These are phyloP conservation scores for Hypotaenidia philippensis DNA, from an alignment of 2,797 vertebrate species.

Conservation along the genomic window DNA sequence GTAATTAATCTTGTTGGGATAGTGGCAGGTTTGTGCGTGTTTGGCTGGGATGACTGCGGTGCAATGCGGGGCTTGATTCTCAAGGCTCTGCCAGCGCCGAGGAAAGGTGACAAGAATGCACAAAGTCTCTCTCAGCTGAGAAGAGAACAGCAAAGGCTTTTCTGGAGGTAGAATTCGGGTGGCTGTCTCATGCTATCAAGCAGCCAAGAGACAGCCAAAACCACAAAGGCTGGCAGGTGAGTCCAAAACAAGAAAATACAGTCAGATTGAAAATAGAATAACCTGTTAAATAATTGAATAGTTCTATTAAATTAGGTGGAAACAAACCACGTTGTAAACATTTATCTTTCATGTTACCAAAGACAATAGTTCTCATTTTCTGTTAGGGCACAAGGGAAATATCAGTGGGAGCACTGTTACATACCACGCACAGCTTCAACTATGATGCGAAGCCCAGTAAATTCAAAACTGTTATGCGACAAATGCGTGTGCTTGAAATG, in stretches of 20 bases:
- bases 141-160: constrained; percentile 8
- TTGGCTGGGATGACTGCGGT: background rate
- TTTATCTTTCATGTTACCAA: background rate
- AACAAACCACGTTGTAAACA: background rate
- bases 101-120: background rate
- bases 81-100: background rate
- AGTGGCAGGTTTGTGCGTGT: background rate
- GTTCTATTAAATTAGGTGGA: background rate
- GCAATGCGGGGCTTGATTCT: accelerated
- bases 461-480: background rate
- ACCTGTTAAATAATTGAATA: constrained; percentile 24
- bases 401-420: background rate
- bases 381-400: background rate
- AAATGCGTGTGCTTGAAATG: background rate
- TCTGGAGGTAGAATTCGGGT: background rate
- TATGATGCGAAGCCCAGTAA: background rate
- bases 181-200: background rate
- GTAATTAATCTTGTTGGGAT: background rate
- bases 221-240: background rate
- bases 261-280: background rate
- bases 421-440: background rate
- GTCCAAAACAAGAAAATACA: background rate
- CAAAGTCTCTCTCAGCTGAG: background rate
- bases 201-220: background rate
- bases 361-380: background rate